These are phyloP conservation scores for Cyphomyrmex costatus DNA, from an alignment of 1,140 invertebrate species.

Conservation along the genomic window DNA sequence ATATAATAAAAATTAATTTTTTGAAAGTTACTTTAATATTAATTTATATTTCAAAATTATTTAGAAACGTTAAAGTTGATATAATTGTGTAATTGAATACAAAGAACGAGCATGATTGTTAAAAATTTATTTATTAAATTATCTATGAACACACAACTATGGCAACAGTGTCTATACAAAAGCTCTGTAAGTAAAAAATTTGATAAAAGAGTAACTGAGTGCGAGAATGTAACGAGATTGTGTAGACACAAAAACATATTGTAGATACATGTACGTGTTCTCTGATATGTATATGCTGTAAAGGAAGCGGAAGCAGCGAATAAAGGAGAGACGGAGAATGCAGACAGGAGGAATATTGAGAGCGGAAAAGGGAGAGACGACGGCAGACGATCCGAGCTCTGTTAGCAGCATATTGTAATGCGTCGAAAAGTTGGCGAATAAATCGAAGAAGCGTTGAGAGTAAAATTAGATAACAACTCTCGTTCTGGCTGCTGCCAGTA, in stretches of 20 bases:
- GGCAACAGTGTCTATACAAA: background rate
- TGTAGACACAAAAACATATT: background rate
- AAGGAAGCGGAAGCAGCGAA: constrained; percentile 26
- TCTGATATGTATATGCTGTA: background rate
- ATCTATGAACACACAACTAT: background rate
- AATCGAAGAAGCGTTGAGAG: constrained; percentile 87
- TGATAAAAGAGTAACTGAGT: background rate
- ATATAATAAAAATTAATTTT: background rate
- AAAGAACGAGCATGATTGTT: background rate
- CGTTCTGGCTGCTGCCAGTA: constrained; percentile 78
- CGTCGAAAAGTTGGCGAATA: constrained; percentile 86
- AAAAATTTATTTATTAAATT: background rate
- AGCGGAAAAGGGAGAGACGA: constrained; percentile 51
- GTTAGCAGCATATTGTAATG: constrained; percentile 87
- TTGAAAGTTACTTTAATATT: constrained; percentile 2
- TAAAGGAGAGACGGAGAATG: background rate
- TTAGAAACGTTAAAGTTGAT: background rate
- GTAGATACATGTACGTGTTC: constrained; percentile 4
- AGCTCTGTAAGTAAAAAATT: background rate
- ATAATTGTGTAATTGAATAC: background rate
- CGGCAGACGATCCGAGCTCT: constrained; percentile 79
- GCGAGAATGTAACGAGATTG: constrained; percentile 12
- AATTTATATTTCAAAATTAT: background rate
- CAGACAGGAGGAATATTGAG: constrained; percentile 2
- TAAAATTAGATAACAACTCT: constrained; percentile 87